Percentiles rank a stretch among this genome's conserved stretches.
Conservation (phyloP, 2,113 vertebrate genomes). For the Marmota flaviventris region DNA sequence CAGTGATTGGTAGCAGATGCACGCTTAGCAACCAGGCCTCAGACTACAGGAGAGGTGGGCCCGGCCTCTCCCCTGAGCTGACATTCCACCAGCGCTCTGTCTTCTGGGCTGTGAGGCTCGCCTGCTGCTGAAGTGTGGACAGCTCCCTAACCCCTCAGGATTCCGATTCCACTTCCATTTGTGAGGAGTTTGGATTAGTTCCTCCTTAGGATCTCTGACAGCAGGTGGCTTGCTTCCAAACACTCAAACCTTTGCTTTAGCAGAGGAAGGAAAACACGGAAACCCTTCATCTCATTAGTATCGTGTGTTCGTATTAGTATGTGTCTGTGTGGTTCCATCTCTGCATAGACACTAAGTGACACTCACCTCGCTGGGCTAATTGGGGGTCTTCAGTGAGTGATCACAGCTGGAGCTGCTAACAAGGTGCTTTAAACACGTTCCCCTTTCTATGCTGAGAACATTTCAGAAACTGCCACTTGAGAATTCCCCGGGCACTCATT, state of each 20-base stretch:
- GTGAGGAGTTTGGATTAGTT: background rate
- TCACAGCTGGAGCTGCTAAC: constrained; percentile 37
- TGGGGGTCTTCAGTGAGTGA: constrained; percentile 33
- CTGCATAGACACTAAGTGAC: background rate
- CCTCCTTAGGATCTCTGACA: background rate
- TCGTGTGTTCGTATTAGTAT: background rate
- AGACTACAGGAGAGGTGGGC: background rate
- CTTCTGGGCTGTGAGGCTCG: background rate
- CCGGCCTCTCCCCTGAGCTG: background rate
- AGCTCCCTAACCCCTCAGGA: background rate
- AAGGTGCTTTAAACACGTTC: constrained; percentile 48
- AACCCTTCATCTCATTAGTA: background rate
- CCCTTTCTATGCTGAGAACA: constrained; percentile 40
- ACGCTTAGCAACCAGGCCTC: background rate
- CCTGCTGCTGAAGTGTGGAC: background rate
- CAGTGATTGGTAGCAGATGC: background rate
- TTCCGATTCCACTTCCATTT: background rate
- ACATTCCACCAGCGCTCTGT: background rate
- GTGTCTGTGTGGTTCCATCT: background rate
- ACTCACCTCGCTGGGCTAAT: background rate
- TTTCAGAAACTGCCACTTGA: constrained; percentile 55
- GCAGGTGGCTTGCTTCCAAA: constrained; percentile 17
- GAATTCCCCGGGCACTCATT: constrained; percentile 58
- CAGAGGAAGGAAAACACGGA: background rate
- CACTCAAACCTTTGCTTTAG: background rate